Base-by-base conservation (phyloP, 2,113 vertebrate genomes). In the Cygnus buccinator region DNA sequence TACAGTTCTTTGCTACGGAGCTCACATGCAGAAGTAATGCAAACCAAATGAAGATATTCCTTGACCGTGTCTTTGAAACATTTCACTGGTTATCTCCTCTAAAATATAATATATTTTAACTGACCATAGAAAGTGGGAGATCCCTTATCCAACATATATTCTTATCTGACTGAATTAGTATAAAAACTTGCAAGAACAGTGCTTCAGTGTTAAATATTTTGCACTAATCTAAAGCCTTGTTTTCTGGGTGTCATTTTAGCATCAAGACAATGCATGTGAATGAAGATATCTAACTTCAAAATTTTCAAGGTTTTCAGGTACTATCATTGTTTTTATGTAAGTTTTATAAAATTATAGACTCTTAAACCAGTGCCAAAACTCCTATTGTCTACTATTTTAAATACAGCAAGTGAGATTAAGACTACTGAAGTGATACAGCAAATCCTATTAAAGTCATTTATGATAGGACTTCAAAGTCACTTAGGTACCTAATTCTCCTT, bases 361-460 rank as follows among this genome's bases (percentile, higher is more conserved):
- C 62, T 73, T 67, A 91, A 93, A 85, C 73, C 37, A 62, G 22
- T 63, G 50, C 20, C 62, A 58, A 83, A 77, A 62, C 18, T 52
- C 20, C 16, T 48, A 14, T 52, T 0, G 0, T 52, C 48, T 89
- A 78, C 39, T 7, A n/a, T 68, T 94, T 94, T 87, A 93, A 93
- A 84, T 75, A 84, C 57, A 93, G 46, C 37, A 66, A 73, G 57
- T 57, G n/a, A 48, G 58, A 78, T 91, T 80, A 86, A 90, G 68
- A 61, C 44, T 95, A 58, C 63, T 77, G 65, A 55, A 84, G 25
- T 63, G 73, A 96, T 83, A 91, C 7, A 74, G 61, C 39, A 91
- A 93, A 94, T 93, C 83, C 73, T 67, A 52, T 93, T 90, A 59
- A 58, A 94, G 31, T 70, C 2, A 66, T 90, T 95, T 91, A 83